These are phyloP conservation scores for Mythimna loreyi DNA, from an alignment of 2,888 invertebrate genomes.

Conservation along the genomic window DNA sequence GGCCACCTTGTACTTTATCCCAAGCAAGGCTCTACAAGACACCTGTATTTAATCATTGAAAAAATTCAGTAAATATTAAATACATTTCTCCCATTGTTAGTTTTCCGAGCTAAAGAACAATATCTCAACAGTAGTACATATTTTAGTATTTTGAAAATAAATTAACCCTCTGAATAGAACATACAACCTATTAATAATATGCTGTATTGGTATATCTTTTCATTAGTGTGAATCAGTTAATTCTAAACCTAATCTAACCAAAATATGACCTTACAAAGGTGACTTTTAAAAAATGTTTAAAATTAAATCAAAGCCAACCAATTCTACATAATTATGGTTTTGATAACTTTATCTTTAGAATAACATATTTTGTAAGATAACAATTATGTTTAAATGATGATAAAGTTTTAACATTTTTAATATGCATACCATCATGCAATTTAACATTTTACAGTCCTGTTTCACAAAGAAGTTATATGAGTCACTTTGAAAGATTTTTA, in stretches of 20 bases:
- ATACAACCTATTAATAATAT: background rate
- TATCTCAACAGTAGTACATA: background rate
- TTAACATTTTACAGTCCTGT: background rate
- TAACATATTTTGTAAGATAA: constrained; percentile 13
- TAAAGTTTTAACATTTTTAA: constrained; percentile 15
- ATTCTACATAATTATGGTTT: constrained; percentile 15
- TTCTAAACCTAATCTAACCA: background rate
- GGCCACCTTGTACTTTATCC: constrained; percentile 3
- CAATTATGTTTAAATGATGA: constrained; percentile 15
- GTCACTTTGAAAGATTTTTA: constrained; percentile 1
- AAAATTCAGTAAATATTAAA: background rate
- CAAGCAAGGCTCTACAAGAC: background rate
- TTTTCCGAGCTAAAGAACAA: background rate
- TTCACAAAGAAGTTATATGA: background rate
- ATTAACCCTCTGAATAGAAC: background rate
- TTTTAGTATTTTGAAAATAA: background rate
- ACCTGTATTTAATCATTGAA: background rate
- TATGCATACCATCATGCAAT: constrained; percentile 31
- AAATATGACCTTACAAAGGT: background rate
- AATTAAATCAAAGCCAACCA: constrained; percentile 20
- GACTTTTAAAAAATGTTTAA: background rate
- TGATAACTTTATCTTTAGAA: constrained; percentile 35
- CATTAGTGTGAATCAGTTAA: constrained; percentile 3
- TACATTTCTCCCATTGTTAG: background rate
- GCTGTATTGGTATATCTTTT: background rate